Base-by-base conservation (phyloP, 2,888 invertebrate genomes). In the Dasysyrphus tricinctus region DNA sequence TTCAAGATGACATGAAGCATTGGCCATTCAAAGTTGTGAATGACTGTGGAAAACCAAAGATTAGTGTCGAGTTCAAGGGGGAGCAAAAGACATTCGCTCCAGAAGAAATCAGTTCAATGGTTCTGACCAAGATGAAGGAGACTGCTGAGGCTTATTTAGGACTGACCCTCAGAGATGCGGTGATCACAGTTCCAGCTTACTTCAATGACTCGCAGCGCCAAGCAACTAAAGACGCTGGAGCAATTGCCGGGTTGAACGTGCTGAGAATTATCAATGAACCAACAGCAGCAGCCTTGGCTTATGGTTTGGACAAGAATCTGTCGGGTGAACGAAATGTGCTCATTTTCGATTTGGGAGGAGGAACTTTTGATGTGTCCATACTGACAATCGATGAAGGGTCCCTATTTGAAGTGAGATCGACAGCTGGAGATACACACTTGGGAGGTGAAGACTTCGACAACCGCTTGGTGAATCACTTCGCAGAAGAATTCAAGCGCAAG, bases 341-440 rank as follows among this genome's bases (percentile, higher is more conserved):
- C 78, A 97, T 97, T 89, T 92, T 92, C 70, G 91, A 92, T 78
- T 88, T 92, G 89, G 91, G 91, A 84, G 98, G 98, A 91, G 98
- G 98, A 89, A 98, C 98, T 89, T 98, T 98, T 92, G 98, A 98
- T 94, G 98, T 98, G 49, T 98, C 98, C 88, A 97, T 98, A 90
- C 93, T 98, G 89, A 97, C 97, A 89, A 98, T 98, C 91, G 98
- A 98, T 93, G 98, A 98, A 91, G 95, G 98, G 93, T 90, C 90
- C 0, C 94, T 96, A 90, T 98, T 98, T 92, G 98, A 98, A 91
- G 98, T 98, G 9, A 97, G 97, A 91, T 96, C 98, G 7, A 98
- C 97, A 29, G 97, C 97, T 84, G 98, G 98, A 85, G 98, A 98
- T 91, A 98, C 98, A 83, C 98, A 97, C 91, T 94, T 97, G 93